Evolutionary conservation across 2,888 invertebrate species (phyloP).

Genomic region (Hoplodrina blanda): DNA sequence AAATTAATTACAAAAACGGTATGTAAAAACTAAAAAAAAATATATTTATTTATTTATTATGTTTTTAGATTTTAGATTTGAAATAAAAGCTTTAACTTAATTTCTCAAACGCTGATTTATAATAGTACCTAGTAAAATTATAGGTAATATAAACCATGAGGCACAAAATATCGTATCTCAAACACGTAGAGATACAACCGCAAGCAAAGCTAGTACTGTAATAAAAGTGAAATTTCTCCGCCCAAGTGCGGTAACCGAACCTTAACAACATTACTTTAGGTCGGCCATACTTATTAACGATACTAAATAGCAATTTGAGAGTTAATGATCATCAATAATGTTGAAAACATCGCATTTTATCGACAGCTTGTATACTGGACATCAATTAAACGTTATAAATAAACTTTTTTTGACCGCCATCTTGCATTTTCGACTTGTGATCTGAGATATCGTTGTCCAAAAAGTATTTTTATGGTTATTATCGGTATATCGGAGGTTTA

Average conservation of each 20-base stretch:
- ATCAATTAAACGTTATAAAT: constrained; percentile 62
- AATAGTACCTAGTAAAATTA: too few relatives aligned
- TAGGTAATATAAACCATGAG: neutral
- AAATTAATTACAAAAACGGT: too few relatives aligned
- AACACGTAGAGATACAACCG: constrained; percentile 5
- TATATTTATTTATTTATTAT: too few relatives aligned
- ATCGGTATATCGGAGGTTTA: constrained; percentile 39
- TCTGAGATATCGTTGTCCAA: constrained; percentile 46
- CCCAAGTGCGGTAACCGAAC: constrained; percentile 18
- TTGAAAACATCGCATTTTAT: constrained; percentile 49
- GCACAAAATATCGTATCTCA: neutral
- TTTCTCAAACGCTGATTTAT: too few relatives aligned
- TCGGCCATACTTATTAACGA: constrained; percentile 48
- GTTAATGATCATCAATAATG: constrained; percentile 57
- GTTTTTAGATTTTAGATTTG: too few relatives aligned
- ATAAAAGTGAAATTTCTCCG: constrained; percentile 48
- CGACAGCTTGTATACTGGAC: constrained; percentile 36
- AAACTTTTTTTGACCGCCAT: constrained; percentile 43
- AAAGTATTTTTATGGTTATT: constrained; percentile 57
- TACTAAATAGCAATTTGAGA: constrained; percentile 56
- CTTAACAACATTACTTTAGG: constrained; percentile 32
- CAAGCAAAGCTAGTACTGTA: neutral
- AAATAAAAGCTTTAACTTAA: too few relatives aligned
- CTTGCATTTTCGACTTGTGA: constrained; percentile 45
- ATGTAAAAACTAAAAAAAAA: too few relatives aligned